Conservation (phyloP, 2,888 invertebrate species). For the Melanargia galathea region DNA sequence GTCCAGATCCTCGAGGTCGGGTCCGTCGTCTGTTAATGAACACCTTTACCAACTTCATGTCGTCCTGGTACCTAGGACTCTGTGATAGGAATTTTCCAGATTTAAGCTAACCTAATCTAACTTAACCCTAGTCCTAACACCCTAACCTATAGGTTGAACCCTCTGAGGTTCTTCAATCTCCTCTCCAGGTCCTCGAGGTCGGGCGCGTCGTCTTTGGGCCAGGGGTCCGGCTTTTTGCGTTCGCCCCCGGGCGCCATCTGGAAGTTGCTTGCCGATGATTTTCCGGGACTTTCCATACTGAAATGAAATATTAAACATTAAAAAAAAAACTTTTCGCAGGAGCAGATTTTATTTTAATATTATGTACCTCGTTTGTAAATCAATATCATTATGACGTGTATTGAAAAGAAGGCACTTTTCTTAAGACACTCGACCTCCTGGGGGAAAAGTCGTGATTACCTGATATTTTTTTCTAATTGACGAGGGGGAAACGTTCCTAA, state of each 20-base stretch:
- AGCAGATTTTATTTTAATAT: too few relatives aligned
- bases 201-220: slow-evolving; percentile 44
- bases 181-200: slow-evolving; percentile 56
- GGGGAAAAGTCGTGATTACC: too few relatives aligned
- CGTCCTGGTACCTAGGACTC: not conserved
- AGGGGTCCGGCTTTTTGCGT: slow-evolving; percentile 47
- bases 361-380: too few relatives aligned
- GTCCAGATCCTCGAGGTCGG: slow-evolving; percentile 58
- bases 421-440: too few relatives aligned
- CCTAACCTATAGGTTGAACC: slow-evolving; percentile 48
- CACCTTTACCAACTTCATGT: too few relatives aligned
- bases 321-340: too few relatives aligned
- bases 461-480: too few relatives aligned
- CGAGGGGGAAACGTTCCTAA: too few relatives aligned
- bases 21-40: too few relatives aligned
- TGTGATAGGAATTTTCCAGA: not conserved
- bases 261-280: slow-evolving; percentile 54
- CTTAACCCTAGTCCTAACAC: not conserved
- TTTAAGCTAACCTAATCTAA: not conserved
- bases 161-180: slow-evolving; percentile 60
- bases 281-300: slow-evolving; percentile 63
- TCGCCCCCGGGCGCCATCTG: slow-evolving; percentile 74
- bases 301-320: not conserved
- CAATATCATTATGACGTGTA: too few relatives aligned
- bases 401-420: too few relatives aligned